phyloP scores from a whole-genome alignment of 2,113 vertebrate species.

The Ochotona princeps region DNA sequence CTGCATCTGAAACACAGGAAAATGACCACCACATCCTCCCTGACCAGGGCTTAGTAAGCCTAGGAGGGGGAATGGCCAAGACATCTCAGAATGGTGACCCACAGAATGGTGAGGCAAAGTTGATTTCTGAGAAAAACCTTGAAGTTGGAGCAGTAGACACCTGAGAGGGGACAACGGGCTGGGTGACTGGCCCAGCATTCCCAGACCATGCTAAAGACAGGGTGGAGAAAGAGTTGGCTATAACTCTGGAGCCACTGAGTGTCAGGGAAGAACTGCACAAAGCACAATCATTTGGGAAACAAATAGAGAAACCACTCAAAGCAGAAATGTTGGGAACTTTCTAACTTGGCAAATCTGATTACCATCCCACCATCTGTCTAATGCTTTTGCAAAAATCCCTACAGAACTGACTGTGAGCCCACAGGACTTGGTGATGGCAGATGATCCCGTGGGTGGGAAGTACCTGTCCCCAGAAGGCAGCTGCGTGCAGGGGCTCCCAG shows the following conservation, averaged over 20 bases:
- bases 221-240: not conserved
- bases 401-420: not conserved
- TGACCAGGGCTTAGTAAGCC: not conserved
- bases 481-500: slow-evolving; percentile 98
- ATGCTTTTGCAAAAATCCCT: not conserved
- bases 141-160: not conserved
- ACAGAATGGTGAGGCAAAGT: not conserved
- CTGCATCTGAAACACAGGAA: slow-evolving; percentile 91
- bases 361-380: not conserved
- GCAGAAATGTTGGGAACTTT: not conserved
- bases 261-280: not conserved
- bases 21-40: not conserved
- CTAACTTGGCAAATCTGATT: not conserved
- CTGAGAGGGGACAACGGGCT: not conserved
- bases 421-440: not conserved
- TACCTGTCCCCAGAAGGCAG: slow-evolving; percentile 99
- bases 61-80: not conserved
- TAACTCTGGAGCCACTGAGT: not conserved
- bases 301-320: not conserved
- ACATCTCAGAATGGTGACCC: not conserved
- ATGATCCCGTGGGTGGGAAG: not conserved
- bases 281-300: not conserved
- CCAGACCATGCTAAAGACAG: not conserved
- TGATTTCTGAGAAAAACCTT: not conserved
- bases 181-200: not conserved